A percentile compares a stretch with the other conserved stretches of the same genome.
These are phyloP conservation scores for Chrysomallon squamiferum DNA, from an alignment of 1,140 invertebrate genomes.

Conservation along the genomic window DNA sequence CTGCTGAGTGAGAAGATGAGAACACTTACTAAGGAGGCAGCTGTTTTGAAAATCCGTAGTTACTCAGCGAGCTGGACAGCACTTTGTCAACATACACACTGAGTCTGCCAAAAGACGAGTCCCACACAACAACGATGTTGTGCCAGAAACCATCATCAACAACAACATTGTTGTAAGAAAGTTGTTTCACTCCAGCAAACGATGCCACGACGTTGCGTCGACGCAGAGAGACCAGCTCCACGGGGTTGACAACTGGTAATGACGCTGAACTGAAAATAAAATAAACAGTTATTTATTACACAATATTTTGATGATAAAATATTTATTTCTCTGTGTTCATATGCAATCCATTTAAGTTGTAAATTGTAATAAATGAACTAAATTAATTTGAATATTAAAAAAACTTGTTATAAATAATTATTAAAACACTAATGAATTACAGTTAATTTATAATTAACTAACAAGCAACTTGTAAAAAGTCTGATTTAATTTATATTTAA, in stretches of 20 bases:
- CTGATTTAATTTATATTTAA: no score
- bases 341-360: no score
- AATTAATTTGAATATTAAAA: no score
- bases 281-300: background rate
- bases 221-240: constrained; percentile 1
- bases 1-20: no score
- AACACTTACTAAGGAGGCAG: constrained; percentile 25
- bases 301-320: no score
- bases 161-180: background rate
- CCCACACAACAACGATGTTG: constrained; percentile 32
- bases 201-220: background rate
- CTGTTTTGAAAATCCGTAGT: constrained; percentile 12
- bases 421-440: no score
- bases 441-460: no score
- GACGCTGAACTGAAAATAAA: background rate
- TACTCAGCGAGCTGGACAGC: background rate
- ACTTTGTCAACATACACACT: constrained; percentile 28
- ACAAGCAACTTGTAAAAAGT: no score
- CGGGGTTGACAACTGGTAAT: background rate
- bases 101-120: background rate
- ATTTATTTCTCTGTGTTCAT: no score
- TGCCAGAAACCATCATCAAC: constrained; percentile 42
- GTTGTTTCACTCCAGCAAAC: background rate
- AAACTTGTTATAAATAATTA: no score
- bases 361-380: no score